These are phyloP conservation scores for Lagopus leucura DNA, from an alignment of 2,113 vertebrate genomes.

Conservation along the genomic window DNA sequence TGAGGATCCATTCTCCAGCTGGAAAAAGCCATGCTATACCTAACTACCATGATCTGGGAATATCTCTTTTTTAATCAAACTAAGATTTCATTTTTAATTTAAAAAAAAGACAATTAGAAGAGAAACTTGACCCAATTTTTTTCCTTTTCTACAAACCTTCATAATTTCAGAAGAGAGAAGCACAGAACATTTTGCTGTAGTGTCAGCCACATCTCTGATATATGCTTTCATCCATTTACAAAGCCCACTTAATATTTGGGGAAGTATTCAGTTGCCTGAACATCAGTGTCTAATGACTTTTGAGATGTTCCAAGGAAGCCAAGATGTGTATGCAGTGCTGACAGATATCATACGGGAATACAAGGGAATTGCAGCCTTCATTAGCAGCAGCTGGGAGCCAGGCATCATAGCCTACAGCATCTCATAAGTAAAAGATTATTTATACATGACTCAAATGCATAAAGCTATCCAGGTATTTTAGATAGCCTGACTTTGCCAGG, in stretches of 20 bases:
- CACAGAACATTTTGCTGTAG: not conserved
- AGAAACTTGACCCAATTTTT: not conserved
- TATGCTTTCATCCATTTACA: not conserved
- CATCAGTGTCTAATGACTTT: not conserved
- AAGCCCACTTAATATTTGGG: not conserved
- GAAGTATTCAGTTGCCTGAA: not conserved
- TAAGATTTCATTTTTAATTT: not conserved
- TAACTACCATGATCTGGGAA: not conserved
- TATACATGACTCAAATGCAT: not conserved
- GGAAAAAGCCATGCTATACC: not conserved
- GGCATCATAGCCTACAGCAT: not conserved
- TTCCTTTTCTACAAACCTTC: not conserved
- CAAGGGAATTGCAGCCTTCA: not conserved
- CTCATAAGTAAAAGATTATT: not conserved
- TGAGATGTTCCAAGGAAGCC: not conserved
- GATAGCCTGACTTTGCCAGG: not conserved
- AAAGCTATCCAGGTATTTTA: not conserved
- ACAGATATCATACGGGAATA: not conserved
- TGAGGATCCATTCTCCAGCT: not conserved
- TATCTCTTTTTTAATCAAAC: not conserved
- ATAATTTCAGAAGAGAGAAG: not conserved
- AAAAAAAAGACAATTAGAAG: not conserved
- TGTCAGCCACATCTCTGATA: not conserved
- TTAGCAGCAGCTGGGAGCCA: not conserved
- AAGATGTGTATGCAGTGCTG: rapidly evolving